A percentile compares a stretch with the other conserved stretches of the same genome.
These are phyloP conservation scores for Nipponacmea schrenckii DNA, from an alignment of 2,888 invertebrate species.

Conservation along the genomic window DNA sequence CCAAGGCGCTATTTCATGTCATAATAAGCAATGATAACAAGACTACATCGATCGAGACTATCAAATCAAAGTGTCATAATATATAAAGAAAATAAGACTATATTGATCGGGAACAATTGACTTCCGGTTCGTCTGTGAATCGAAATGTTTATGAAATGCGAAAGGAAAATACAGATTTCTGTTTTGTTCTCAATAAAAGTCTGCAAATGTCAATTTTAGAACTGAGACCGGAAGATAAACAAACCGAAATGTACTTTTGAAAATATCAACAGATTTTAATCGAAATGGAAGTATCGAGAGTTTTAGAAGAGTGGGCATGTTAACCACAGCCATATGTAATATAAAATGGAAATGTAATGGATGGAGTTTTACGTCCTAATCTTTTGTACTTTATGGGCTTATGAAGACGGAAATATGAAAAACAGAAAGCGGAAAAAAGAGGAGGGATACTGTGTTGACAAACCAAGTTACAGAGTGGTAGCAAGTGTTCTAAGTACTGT, in stretches of 20 bases:
- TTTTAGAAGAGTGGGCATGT: too few species aligned
- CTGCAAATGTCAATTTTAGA: too few species aligned
- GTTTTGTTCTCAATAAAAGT: too few species aligned
- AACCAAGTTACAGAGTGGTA: neutral
- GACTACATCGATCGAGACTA: too few species aligned
- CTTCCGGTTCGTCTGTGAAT: neutral
- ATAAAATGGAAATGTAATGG: neutral
- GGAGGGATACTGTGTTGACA: neutral
- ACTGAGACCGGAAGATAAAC: too few species aligned
- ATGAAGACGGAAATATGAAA: neutral
- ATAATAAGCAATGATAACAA: too few species aligned
- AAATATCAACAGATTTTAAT: too few species aligned
- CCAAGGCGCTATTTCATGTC: too few species aligned
- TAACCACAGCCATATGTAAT: too few species aligned
- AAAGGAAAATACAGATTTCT: neutral
- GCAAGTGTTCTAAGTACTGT: neutral
- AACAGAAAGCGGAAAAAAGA: neutral
- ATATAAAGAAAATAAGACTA: conserved; percentile 1
- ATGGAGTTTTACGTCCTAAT: neutral
- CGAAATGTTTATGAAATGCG: neutral
- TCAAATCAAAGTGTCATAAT: neutral
- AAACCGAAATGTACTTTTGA: too few species aligned
- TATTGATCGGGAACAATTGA: conserved; percentile 1
- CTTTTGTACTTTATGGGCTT: neutral
- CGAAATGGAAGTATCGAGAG: too few species aligned